Conservation (phyloP, 2,797 vertebrate genomes). For the Falco naumanni region DNA sequence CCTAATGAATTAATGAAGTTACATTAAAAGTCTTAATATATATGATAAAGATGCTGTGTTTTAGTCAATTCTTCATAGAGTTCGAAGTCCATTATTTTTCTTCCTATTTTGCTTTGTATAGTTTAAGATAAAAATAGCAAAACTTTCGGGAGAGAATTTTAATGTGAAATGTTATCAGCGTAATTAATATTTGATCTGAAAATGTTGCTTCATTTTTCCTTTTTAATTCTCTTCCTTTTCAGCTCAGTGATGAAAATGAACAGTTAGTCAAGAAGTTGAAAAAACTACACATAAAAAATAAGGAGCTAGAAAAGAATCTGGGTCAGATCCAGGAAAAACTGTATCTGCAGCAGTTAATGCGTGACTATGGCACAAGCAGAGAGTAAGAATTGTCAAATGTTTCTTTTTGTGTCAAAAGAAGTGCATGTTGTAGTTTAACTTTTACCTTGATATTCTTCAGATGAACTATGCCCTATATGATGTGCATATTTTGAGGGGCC, state of each 20-base stretch:
- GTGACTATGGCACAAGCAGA: slow-evolving; percentile 28
- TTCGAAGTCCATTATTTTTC: not conserved
- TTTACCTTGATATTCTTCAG: not conserved
- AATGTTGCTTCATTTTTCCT: not conserved
- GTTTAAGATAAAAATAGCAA: not conserved
- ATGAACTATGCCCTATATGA: not conserved
- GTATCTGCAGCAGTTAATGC: not conserved
- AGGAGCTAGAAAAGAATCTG: slow-evolving; percentile 59
- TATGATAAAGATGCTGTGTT: not conserved
- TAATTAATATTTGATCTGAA: not conserved
- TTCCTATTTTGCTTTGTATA: not conserved
- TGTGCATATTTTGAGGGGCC: not conserved
- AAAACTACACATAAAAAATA: slow-evolving; percentile 63
- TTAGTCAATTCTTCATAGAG: not conserved
- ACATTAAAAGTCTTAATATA: not conserved
- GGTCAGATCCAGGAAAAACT: slow-evolving; percentile 38
- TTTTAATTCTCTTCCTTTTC: slow-evolving; percentile 10
- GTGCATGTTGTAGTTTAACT: not conserved
- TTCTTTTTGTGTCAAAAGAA: not conserved
- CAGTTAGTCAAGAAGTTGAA: slow-evolving; percentile 68
- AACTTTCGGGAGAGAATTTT: not conserved
- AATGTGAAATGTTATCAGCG: not conserved
- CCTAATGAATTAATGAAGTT: not conserved
- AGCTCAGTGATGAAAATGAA: slow-evolving; percentile 73
- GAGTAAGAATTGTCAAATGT: slow-evolving; percentile 45